Evolutionary conservation across 1,140 invertebrate species (phyloP).

Genomic region (Neomicropteryx cornuta): DNA sequence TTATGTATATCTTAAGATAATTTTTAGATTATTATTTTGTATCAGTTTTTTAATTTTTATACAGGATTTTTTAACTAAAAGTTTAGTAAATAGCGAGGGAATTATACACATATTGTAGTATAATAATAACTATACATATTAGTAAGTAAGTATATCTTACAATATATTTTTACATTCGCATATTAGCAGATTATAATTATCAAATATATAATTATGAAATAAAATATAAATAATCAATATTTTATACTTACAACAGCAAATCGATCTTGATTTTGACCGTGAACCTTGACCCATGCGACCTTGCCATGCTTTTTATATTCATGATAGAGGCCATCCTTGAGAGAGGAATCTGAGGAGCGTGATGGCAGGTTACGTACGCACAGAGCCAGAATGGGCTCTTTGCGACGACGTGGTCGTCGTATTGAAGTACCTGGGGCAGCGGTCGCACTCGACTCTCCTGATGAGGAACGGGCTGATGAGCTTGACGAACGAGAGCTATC

Average conservation of each 20-base stretch:
- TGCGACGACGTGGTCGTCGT: slow-evolving; percentile 61
- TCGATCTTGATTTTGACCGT: slow-evolving; percentile 33
- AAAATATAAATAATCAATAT: too few species aligned
- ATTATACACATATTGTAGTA: too few species aligned
- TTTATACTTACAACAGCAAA: slow-evolving; percentile 35
- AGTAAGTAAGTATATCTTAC: too few species aligned
- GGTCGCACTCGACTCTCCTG: slow-evolving; percentile 26
- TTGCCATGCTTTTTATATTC: slow-evolving; percentile 98
- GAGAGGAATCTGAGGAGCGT: slow-evolving; percentile 81
- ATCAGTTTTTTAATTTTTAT: too few species aligned
- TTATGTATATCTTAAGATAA: too few species aligned
- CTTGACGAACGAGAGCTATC: slow-evolving; percentile 26
- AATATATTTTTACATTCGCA: too few species aligned
- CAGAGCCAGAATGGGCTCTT: slow-evolving; percentile 82
- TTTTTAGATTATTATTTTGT: too few species aligned
- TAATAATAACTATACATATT: too few species aligned
- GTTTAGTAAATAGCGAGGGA: too few species aligned
- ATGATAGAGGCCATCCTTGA: slow-evolving; percentile 95
- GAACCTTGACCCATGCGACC: slow-evolving; percentile 78
- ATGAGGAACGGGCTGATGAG: slow-evolving; percentile 20
- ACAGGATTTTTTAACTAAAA: too few species aligned
- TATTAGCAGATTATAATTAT: too few species aligned
- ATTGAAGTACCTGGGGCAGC: slow-evolving; percentile 38
- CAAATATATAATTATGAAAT: too few species aligned
- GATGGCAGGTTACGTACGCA: slow-evolving; percentile 84